These are phyloP conservation scores for Tetropium fuscum DNA, from an alignment of 2,888 invertebrate species.

Conservation along the genomic window DNA sequence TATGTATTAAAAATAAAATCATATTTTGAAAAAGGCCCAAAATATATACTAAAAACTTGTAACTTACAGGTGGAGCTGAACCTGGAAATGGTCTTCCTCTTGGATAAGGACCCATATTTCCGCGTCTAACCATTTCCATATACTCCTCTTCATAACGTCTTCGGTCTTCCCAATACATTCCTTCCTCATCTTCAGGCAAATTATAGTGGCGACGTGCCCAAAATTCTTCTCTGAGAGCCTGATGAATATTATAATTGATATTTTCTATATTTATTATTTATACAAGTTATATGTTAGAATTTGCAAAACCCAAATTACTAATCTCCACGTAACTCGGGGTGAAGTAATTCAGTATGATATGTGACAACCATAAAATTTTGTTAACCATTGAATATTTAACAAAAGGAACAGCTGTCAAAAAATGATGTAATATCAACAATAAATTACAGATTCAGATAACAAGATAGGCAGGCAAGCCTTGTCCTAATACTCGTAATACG, in stretches of 20 bases:
- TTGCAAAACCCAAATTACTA: constrained; percentile 47
- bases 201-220: constrained; percentile 76
- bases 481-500: too few relatives aligned
- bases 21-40: background rate
- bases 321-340: constrained; percentile 42
- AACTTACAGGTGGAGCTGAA: constrained; percentile 65
- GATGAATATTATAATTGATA: background rate
- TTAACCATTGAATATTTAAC: constrained; percentile 43
- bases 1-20: background rate
- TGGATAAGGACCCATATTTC: constrained; percentile 72
- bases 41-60: background rate
- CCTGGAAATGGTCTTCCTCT: constrained; percentile 64
- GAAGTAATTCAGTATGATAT: constrained; percentile 44
- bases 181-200: constrained; percentile 80
- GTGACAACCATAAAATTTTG: constrained; percentile 51
- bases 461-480: too few relatives aligned
- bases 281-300: constrained; percentile 43
- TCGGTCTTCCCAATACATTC: constrained; percentile 90
- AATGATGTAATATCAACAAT: too few relatives aligned
- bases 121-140: constrained; percentile 78
- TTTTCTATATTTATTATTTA: constrained; percentile 32
- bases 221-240: constrained; percentile 75
- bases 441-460: too few relatives aligned
- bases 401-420: constrained; percentile 52
- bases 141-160: constrained; percentile 82